Percentiles rank a stretch among this genome's conserved stretches.
phyloP scores from a whole-genome alignment of 1,140 invertebrate genomes.

The Heliconius hewitsoni region DNA sequence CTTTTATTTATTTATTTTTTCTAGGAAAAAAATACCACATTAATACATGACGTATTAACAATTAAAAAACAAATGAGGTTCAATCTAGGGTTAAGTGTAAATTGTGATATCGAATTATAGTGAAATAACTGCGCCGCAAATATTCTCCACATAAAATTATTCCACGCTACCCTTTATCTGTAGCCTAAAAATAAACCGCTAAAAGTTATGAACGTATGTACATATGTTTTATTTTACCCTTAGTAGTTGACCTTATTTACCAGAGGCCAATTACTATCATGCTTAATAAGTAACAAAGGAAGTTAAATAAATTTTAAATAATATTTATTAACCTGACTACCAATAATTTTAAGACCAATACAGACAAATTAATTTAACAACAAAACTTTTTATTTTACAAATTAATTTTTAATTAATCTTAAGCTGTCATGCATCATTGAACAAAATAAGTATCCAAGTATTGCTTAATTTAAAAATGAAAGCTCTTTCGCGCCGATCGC shows the following conservation, averaged over 20 bases:
- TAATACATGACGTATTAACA: not conserved
- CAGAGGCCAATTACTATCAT: not conserved
- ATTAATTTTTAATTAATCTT: not conserved
- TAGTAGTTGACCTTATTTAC: constrained; percentile 7
- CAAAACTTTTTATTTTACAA: not conserved
- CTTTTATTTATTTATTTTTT: no score
- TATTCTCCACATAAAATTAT: not conserved
- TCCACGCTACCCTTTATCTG: not conserved
- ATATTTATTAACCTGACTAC: not conserved
- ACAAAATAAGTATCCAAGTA: not conserved
- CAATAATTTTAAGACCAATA: not conserved
- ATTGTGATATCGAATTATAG: not conserved
- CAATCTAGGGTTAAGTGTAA: not conserved
- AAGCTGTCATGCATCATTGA: not conserved
- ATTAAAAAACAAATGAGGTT: not conserved
- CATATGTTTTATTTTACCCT: not conserved
- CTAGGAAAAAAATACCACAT: not conserved
- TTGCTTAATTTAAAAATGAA: constrained; percentile 38
- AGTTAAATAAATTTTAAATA: not conserved
- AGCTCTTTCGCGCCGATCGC: constrained; percentile 33
- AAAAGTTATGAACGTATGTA: not conserved
- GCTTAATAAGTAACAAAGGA: not conserved
- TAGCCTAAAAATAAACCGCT: constrained; percentile 4
- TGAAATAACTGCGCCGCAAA: not conserved
- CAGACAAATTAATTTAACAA: no score